Base-by-base conservation (phyloP, 2,888 invertebrate genomes). In the Bugulina stolonifera region DNA sequence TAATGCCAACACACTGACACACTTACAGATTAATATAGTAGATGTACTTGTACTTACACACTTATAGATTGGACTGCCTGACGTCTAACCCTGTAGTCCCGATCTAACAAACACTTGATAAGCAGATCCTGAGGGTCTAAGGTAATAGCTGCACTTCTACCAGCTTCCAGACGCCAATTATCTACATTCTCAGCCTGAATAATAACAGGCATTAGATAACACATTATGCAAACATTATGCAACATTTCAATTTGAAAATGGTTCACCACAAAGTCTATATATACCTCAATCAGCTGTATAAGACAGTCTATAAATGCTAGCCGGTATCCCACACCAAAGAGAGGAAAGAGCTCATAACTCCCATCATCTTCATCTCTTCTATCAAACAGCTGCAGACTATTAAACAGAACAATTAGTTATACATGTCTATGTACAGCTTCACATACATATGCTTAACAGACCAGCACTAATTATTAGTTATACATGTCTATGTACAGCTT, bases 1-100 rank as follows among this genome's bases (percentile, higher is more conserved):
- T n/a, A n/a, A n/a, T n/a, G n/a, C n/a, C 10, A 52, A 18, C 52
- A 52, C 52, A 52, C 52, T 52, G 5, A 52, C 52, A 52, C 52
- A 52, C 18, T 18, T 52, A 52, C 18, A 18, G 18, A 52, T 18
- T n/a, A n/a, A n/a, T n/a, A n/a, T n/a, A 43, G 18, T 43, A 18
- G 43, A 43, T 18, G 5, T 3, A 64, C 22, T 14, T 3, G n/a
- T 5, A 64, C 64, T 64, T 64, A 64, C 64, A 34, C 64, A 27
- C 27, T 14, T 27, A 64, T 64, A 14, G 18, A 5, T 27, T 64
- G 64, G 10, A 64, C 27, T 3, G 64, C 64, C 5, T 10, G 3
- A 32, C 27, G 25, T 32, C 64, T 64, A 32, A 64, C 64, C 32
- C 14, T 32, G 32, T 64, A 64, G n/a, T 64, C 64, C n/a, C 64